Evolutionary conservation across 2,113 vertebrate species (phyloP).

Genomic region (Agelaius tricolor): DNA sequence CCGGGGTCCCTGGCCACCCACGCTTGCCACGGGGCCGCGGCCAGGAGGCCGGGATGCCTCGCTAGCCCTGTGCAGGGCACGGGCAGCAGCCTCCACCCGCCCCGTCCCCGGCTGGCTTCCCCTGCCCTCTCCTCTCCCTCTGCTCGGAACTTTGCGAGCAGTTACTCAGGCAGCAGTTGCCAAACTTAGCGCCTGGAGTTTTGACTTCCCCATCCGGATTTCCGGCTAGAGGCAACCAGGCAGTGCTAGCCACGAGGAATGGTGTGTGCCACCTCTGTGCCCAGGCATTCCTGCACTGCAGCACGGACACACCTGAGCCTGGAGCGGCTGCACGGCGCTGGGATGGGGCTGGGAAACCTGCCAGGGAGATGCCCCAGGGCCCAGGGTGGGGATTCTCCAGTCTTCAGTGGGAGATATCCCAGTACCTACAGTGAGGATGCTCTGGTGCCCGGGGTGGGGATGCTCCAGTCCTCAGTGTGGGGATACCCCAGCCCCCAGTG

Average conservation of each 20-base stretch:
- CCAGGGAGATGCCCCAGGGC: background rate
- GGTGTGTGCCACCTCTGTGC: accelerated
- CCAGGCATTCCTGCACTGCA: accelerated
- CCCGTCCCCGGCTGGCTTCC: background rate
- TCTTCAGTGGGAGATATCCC: no score
- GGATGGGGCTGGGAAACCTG: background rate
- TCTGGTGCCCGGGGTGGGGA: accelerated
- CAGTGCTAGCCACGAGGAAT: background rate
- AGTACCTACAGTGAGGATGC: background rate
- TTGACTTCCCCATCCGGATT: background rate
- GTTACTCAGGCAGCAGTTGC: background rate
- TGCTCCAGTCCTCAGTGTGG: background rate
- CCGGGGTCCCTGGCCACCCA: slow-evolving; percentile 26
- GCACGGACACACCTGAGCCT: accelerated
- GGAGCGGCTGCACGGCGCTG: accelerated
- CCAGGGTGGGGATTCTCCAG: background rate
- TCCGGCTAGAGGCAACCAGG: background rate
- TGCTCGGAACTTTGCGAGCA: background rate
- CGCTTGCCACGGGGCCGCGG: background rate
- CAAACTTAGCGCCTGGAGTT: background rate
- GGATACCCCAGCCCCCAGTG: background rate
- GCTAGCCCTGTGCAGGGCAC: accelerated
- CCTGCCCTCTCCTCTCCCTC: background rate
- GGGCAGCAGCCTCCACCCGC: background rate
- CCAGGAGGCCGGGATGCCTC: background rate